Conservation (phyloP, 2,113 vertebrate genomes). For the Nerophis ophidion region DNA sequence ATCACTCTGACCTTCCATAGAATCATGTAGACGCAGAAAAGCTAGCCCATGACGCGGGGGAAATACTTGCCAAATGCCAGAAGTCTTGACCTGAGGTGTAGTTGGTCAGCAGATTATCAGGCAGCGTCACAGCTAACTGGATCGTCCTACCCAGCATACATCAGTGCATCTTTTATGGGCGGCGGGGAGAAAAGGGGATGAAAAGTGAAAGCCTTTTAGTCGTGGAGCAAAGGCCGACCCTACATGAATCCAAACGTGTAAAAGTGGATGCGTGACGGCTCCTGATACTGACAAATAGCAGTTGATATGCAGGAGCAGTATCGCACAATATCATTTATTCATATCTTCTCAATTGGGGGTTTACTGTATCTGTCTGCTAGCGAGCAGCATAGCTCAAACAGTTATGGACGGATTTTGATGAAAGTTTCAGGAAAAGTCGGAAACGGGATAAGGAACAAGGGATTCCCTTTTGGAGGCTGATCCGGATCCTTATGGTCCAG, state of each 20-base stretch:
- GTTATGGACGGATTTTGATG: too few relatives aligned
- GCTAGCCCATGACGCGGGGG: neutral
- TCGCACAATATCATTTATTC: too few relatives aligned
- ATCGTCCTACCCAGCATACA: slow-evolving; percentile 63
- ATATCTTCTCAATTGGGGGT: too few relatives aligned
- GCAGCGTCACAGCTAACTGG: slow-evolving; percentile 59
- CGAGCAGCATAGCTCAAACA: too few relatives aligned
- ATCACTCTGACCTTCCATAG: neutral
- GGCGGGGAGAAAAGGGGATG: slow-evolving; percentile 53
- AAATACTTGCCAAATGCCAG: slow-evolving; percentile 15
- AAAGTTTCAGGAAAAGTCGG: too few relatives aligned
- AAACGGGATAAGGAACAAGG: too few relatives aligned
- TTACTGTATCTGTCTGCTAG: too few relatives aligned
- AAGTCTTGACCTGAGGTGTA: slow-evolving; percentile 36
- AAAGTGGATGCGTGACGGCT: slow-evolving; percentile 35
- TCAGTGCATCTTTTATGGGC: slow-evolving; percentile 57
- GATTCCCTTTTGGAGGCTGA: too few relatives aligned
- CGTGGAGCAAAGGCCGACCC: slow-evolving; percentile 28
- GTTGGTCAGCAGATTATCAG: slow-evolving; percentile 43
- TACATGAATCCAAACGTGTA: slow-evolving; percentile 31
- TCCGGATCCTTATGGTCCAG: too few relatives aligned
- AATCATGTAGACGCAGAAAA: neutral
- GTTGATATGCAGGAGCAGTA: slow-evolving; percentile 10
- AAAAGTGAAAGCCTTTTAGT: slow-evolving; percentile 59
- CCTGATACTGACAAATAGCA: slow-evolving; percentile 17